Percentiles rank a stretch among this genome's conserved stretches.
These are phyloP conservation scores for Drosophila mojavensis DNA, from an alignment of 1,140 invertebrate genomes.

Conservation along the genomic window DNA sequence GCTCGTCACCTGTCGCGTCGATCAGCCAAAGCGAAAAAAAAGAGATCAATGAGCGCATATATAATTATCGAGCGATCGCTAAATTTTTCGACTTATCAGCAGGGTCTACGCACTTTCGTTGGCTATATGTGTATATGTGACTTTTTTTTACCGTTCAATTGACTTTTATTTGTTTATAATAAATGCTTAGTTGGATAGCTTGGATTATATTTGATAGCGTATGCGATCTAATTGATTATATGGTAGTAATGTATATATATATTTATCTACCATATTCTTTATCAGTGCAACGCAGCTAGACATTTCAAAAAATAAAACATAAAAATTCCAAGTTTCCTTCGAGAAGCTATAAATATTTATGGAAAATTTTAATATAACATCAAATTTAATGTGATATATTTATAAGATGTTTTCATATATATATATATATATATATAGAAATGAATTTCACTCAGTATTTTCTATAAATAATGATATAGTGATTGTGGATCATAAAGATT, in stretches of 20 bases:
- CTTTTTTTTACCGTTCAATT: conserved; percentile 10
- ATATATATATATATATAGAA: too few relatives aligned
- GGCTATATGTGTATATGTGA: too few relatives aligned
- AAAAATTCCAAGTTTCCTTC: too few relatives aligned
- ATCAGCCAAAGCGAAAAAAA: background rate
- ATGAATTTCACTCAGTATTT: too few relatives aligned
- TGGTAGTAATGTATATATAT: background rate
- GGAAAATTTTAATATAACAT: too few relatives aligned
- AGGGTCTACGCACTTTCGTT: conserved; percentile 16
- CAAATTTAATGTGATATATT: too few relatives aligned
- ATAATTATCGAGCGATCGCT: conserved; percentile 63
- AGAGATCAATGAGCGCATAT: conserved; percentile 47
- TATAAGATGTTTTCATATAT: too few relatives aligned
- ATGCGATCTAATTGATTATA: conserved; percentile 5
- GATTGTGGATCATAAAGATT: too few relatives aligned
- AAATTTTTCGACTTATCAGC: conserved; percentile 44
- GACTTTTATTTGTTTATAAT: conserved; percentile 8
- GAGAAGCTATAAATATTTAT: too few relatives aligned
- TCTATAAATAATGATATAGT: too few relatives aligned
- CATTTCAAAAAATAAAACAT: too few relatives aligned
- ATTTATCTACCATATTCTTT: background rate
- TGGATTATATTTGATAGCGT: conserved; percentile 7
- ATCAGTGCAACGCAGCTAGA: background rate
- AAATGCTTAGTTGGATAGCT: background rate
- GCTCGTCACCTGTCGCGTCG: conserved; percentile 48